These are phyloP conservation scores for Eristalis intricaria DNA, from an alignment of 2,888 invertebrate species.

Conservation along the genomic window DNA sequence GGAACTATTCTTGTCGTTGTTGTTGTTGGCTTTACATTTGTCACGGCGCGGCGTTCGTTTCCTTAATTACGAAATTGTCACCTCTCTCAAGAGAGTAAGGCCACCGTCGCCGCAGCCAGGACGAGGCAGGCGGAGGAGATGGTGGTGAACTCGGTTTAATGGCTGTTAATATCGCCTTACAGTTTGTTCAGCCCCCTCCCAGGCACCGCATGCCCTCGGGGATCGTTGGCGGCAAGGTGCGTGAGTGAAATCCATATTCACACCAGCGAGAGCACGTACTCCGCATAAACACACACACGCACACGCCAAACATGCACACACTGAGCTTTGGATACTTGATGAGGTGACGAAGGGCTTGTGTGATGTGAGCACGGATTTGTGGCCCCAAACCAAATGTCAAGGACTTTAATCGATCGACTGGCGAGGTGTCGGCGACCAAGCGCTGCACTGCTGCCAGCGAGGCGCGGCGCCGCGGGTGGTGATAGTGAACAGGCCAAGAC, in stretches of 20 bases:
- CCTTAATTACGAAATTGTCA: conserved; percentile 63
- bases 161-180: conserved; percentile 56
- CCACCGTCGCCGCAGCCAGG: not conserved
- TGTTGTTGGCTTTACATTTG: conserved; percentile 17
- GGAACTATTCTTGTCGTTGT: conserved; percentile 12
- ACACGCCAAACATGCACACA: not conserved
- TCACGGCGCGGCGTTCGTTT: conserved; percentile 43
- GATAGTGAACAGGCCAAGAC: not conserved
- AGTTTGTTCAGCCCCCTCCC: not conserved
- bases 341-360: conserved; percentile 54
- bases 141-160: conserved; percentile 24
- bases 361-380: conserved; percentile 43
- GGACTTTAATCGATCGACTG: conserved; percentile 62
- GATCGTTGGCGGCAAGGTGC: conserved; percentile 32
- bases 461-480: no score
- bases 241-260: conserved; percentile 64
- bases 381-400: conserved; percentile 67
- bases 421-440: not conserved
- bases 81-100: conserved; percentile 10
- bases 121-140: not conserved
- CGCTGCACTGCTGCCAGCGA: not conserved
- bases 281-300: conserved; percentile 14
- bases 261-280: not conserved
- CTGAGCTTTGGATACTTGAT: conserved; percentile 10
- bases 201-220: not conserved